These are phyloP conservation scores for Heliconius congener DNA, from an alignment of 1,140 invertebrate genomes.

Conservation along the genomic window DNA sequence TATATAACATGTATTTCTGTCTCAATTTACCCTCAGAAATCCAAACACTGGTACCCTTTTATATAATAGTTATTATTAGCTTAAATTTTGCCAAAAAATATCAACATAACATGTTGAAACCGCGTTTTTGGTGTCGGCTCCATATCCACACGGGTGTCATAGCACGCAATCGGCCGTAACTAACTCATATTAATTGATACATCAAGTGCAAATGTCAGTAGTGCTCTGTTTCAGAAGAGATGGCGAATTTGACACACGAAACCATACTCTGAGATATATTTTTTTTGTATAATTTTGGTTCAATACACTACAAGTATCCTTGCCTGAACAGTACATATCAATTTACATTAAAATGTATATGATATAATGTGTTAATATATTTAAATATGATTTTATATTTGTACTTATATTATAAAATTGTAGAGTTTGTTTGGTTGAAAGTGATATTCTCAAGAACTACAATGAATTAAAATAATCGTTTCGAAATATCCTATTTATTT, in stretches of 20 bases:
- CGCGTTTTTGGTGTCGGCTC: slow-evolving; percentile 44
- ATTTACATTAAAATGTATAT: not conserved
- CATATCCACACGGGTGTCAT: slow-evolving; percentile 42
- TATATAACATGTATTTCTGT: no score
- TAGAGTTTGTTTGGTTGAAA: no score
- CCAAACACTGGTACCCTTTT: not conserved
- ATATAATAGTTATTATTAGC: not conserved
- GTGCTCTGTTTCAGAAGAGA: slow-evolving; percentile 30
- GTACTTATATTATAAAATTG: no score
- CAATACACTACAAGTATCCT: slow-evolving; percentile 11
- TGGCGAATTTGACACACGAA: slow-evolving; percentile 30
- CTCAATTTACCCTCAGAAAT: no score
- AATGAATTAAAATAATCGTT: no score
- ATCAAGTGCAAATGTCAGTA: slow-evolving; percentile 39
- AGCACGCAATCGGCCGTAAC: slow-evolving; percentile 35
- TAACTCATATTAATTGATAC: slow-evolving; percentile 44
- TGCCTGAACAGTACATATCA: not conserved
- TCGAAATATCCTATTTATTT: no score
- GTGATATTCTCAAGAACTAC: no score
- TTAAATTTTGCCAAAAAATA: slow-evolving; percentile 13
- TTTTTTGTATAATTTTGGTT: slow-evolving; percentile 21
- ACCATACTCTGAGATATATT: slow-evolving; percentile 11
- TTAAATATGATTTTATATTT: no score
- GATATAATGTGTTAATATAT: not conserved
- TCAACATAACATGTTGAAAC: slow-evolving; percentile 17